Evolutionary conservation across 2,113 vertebrate genomes (phyloP).

Genomic region (Salvator merianae): DNA sequence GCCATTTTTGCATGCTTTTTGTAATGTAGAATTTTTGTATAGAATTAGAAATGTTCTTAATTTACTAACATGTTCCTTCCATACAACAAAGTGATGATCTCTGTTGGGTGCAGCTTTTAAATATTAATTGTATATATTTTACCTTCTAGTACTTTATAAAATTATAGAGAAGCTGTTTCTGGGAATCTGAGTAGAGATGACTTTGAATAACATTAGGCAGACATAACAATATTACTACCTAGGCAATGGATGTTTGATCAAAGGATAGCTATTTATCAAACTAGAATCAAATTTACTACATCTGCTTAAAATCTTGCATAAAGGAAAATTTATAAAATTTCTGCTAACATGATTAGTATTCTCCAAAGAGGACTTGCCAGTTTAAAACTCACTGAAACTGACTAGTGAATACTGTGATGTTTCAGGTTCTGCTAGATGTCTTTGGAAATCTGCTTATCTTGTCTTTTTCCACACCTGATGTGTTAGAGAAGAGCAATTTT

Average conservation of each 20-base stretch:
- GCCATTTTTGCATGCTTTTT: neutral
- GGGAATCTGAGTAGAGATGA: conserved; percentile 2
- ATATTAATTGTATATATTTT: neutral
- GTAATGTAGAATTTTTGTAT: neutral
- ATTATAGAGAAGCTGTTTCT: neutral
- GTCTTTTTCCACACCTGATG: conserved; percentile 68
- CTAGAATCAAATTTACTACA: conserved; percentile 22
- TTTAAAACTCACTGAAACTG: conserved; percentile 52
- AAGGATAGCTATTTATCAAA: conserved; percentile 36
- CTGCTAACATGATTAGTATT: conserved; percentile 32
- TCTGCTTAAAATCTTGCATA: conserved; percentile 19
- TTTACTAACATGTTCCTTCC: neutral
- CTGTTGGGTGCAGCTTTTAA: neutral
- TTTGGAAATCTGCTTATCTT: conserved; percentile 66
- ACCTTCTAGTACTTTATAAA: neutral
- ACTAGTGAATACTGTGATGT: conserved; percentile 47
- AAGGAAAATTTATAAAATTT: conserved; percentile 30
- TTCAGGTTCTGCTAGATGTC: conserved; percentile 54
- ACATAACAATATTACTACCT: neutral
- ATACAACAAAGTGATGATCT: neutral
- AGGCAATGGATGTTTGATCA: conserved; percentile 27
- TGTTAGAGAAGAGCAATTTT: conserved; percentile 78
- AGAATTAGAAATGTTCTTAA: neutral
- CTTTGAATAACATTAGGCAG: neutral
- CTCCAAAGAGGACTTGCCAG: conserved; percentile 37